These are phyloP conservation scores for Altica lythri DNA, from an alignment of 2,888 invertebrate genomes.

Conservation along the genomic window DNA sequence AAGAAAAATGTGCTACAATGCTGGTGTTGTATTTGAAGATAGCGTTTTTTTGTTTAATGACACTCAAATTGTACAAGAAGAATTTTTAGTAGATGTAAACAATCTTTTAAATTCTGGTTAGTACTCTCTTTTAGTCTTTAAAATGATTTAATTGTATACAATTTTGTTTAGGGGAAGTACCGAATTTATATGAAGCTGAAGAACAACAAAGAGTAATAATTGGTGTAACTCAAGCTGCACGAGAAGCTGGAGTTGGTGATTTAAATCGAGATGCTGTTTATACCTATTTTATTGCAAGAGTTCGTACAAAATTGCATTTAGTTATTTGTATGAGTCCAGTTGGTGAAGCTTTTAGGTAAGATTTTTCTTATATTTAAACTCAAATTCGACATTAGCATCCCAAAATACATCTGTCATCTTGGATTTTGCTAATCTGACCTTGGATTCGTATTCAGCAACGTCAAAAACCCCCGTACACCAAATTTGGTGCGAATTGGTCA, in stretches of 20 bases:
- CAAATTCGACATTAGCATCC: not conserved
- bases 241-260: slow-evolving; percentile 67
- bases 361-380: not conserved
- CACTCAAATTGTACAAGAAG: slow-evolving; percentile 87
- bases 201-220: slow-evolving; percentile 83
- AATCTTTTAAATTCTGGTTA: slow-evolving; percentile 86
- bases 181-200: slow-evolving; percentile 87
- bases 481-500: not conserved
- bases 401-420: not conserved
- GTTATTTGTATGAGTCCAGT: slow-evolving; percentile 91
- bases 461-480: too few relatives aligned
- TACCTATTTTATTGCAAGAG: slow-evolving; percentile 82
- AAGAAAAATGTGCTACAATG: slow-evolving; percentile 76
- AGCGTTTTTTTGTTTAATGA: slow-evolving; percentile 88
- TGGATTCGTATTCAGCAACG: not conserved
- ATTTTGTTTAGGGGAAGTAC: slow-evolving; percentile 74
- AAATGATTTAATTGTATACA: not conserved
- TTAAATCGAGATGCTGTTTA: slow-evolving; percentile 79
- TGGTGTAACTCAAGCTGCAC: slow-evolving; percentile 66
- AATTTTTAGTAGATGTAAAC: slow-evolving; percentile 90
- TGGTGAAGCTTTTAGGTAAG: slow-evolving; percentile 81
- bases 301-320: slow-evolving; percentile 81
- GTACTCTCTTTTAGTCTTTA: not conserved
- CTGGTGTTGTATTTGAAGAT: slow-evolving; percentile 74
- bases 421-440: not conserved